Base-by-base conservation (phyloP, 1,140 invertebrate genomes). In the Magallana gigas region DNA sequence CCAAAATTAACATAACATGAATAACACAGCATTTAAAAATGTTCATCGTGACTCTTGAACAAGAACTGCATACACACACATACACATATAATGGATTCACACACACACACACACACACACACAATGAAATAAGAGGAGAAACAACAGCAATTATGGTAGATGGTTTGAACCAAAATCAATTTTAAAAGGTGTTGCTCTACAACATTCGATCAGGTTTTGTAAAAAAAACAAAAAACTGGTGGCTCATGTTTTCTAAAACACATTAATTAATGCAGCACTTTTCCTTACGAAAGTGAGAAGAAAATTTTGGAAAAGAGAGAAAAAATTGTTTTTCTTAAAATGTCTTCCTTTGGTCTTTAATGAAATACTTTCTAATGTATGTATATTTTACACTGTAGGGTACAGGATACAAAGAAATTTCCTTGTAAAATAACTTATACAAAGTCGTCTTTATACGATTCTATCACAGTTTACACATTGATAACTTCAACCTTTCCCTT, bases 1-100 rank as follows among this genome's bases (percentile, higher is more conserved):
- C 23, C 23, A 76, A 76, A 76, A 76, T 76, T 76, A 76, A 76
- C 68, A 12, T 76, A 76, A 76, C 68, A 76, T 76, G 68, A 76
- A 18, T 76, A 76, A 76, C 68, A 76, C 68, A 29, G 68, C 68
- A 76, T 76, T 76, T 76, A 76, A 76, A 48, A 48, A 76, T 36
- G 68, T 29, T 76, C 68, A 76, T 36, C 18, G 8, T 12, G 68
- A 29, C 68, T 12, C 36, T 29, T 29, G 11, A 29, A 12, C 18
- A 29, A 76, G 68, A 12, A 76, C 68, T 76, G 68, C 68, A 76
- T 76, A 36, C 68, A 76, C 68, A 23, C 36, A 48, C 36, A 48
- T 48, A 48, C 36, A 48, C 36, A 48, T 48, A 48, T 4, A 48
- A 48, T 48, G 36, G 36, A 48, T 48, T 48, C 36, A 48, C 36